phyloP scores from a whole-genome alignment of 2,113 vertebrate genomes.

The Gobiocypris rarus region DNA sequence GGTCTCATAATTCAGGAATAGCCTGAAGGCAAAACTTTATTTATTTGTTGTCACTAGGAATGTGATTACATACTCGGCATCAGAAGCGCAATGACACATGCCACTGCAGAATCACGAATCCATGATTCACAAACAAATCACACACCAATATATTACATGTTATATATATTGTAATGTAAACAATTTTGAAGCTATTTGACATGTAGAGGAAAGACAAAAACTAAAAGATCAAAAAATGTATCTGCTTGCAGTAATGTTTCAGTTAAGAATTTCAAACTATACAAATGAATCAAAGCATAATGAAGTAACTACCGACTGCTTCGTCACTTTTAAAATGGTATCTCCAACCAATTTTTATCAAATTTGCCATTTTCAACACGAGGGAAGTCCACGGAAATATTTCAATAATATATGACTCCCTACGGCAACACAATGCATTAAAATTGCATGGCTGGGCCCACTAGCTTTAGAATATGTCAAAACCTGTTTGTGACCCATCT shows the following conservation, averaged over 20 bases:
- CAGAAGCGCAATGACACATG: not conserved
- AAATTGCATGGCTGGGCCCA: conserved; percentile 65
- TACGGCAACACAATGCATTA: conserved; percentile 70
- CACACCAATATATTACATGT: not conserved
- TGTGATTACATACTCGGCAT: conserved; percentile 38
- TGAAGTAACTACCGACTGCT: conserved; percentile 30
- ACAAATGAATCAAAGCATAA: not conserved
- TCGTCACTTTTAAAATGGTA: conserved; percentile 47
- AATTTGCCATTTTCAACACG: conserved; percentile 44
- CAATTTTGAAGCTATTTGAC: not conserved
- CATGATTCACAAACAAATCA: not conserved
- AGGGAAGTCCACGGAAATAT: conserved; percentile 54
- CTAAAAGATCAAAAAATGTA: not conserved
- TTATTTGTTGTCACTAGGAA: conserved; percentile 39
- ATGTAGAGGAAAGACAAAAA: not conserved
- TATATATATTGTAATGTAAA: not conserved
- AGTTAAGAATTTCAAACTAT: not conserved
- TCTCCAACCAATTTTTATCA: conserved; percentile 54
- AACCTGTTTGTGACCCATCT: conserved; percentile 62
- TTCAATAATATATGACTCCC: conserved; percentile 76
- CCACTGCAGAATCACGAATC: not conserved
- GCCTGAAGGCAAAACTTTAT: conserved; percentile 32
- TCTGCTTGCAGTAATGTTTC: not conserved
- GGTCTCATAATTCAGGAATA: conserved; percentile 26
- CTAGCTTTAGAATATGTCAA: conserved; percentile 65